Base-by-base conservation (phyloP, 2,797 vertebrate genomes). In the Pseudochromis fuscus region DNA sequence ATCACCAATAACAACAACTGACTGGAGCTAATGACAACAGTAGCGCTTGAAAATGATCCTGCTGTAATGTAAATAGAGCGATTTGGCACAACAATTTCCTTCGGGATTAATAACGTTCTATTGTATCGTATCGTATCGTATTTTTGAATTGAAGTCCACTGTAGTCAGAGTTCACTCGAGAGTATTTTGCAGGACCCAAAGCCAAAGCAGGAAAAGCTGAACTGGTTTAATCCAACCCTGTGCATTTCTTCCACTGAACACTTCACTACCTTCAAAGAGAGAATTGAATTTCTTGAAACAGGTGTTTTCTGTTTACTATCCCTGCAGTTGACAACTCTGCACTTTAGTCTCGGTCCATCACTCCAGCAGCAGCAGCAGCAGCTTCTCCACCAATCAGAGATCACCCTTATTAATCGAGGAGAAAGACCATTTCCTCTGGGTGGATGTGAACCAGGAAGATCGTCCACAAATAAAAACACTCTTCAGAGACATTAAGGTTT, bases 371-470 rank as follows among this genome's bases (percentile, higher is more conserved):
- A 46, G 44, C 37, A 6, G 37, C 72, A 35, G 31, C 62, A 67
- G 74, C 21, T 50, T 73, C 28, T 52, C 40, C n/a, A n/a, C 50
- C 10, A 85, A 88, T 91, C 89, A 88, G 27, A 61, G 18, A 67
- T 46, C 52, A 51, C 52, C 28, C 15, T 30, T 23, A 80, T 30
- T 19, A 30, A 50, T 25, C 16, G 42, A 53, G 31, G 15, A 68
- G 56, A 53, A 60, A 33, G 71, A 82, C 83, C 83, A 76, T 86
- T 91, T 93, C 87, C 90, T 79, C 66, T 83, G 65, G 37, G 78
- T 85, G 65, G 61, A 83, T 55, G 67, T 66, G 57, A 76, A 70
- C 61, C 24, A 64, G 79, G 75, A 65, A 88, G 35, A 24, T 23
- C 30, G 75, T 63, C 69, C 44, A 27, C 19, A 49, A 44, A 21